Conservation (phyloP, 2,113 vertebrate genomes). For the Phaethon lepturus region DNA sequence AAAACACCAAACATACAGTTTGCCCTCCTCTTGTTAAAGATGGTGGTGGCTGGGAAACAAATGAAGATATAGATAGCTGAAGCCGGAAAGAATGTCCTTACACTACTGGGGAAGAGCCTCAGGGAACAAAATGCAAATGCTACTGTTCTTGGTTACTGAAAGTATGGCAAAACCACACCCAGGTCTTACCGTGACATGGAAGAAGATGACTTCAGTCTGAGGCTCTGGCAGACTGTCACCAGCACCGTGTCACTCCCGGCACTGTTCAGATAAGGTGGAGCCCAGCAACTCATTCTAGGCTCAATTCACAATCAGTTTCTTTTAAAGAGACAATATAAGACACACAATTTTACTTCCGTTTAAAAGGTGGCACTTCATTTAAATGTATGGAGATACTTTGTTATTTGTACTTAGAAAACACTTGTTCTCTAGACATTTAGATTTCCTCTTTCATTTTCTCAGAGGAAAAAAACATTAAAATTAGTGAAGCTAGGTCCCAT, state of each 20-base stretch:
- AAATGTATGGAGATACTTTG: background rate
- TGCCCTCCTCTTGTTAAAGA: background rate
- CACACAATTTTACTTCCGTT: background rate
- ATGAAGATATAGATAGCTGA: background rate
- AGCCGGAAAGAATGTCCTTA: background rate
- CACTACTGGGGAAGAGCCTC: background rate
- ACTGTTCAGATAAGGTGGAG: background rate
- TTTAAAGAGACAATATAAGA: background rate
- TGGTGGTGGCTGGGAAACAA: background rate
- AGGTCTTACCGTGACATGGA: background rate
- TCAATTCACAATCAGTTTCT: background rate
- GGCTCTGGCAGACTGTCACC: background rate
- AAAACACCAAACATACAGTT: background rate
- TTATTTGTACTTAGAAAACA: slow-evolving; percentile 64
- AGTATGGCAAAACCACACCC: background rate
- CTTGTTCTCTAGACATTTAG: background rate
- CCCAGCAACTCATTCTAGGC: background rate
- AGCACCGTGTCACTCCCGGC: accelerated
- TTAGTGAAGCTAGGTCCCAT: slow-evolving; percentile 67
- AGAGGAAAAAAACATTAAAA: slow-evolving; percentile 42
- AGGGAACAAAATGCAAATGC: background rate
- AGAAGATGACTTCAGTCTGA: background rate
- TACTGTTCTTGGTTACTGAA: background rate
- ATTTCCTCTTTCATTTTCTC: slow-evolving; percentile 17
- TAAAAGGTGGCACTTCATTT: slow-evolving; percentile 59